Evolutionary conservation across 2,797 vertebrate genomes (phyloP), one percentile per base, ranked within the genome.

Genomic region (Trematomus bernacchii): DNA sequence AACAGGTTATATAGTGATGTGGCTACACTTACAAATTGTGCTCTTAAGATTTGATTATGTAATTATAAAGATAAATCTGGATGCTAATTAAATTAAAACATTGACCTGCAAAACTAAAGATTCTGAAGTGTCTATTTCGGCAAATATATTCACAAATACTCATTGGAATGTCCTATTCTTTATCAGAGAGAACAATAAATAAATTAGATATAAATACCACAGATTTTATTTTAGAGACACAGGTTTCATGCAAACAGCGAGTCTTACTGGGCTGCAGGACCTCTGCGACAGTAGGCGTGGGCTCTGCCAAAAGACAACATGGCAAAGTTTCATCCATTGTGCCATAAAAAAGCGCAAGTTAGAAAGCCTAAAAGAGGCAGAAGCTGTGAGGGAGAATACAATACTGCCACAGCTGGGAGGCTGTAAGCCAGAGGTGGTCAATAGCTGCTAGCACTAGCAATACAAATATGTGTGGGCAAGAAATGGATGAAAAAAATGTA

Each of bases 241-340:
- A 82, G 52, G 57, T 77, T 73, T 83, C 87, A 93, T 92, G 92
- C 91, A 93, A 88, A 85, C 79, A 88, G 71, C 62, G 75, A 78
- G 84, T 85, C 94, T 96, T 96, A 97, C 96, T 96, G 94, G 94
- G 88, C 91, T 95, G 91, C 81, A 93, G 94, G 91, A 95, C 93
- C 91, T 95, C 95, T 83, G 93, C 66, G 82, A 91, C 73, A 91
- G 83, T 86, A 94, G 84, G 27, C 61, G 91, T 91, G 69, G 91
- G 87, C 83, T 80, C 94, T 95, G 94, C 83, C 92, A 93, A 95
- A 90, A 95, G 85, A 95, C 91, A 94, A 95, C 89, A 94, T 68
- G 85, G 90, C 89, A 83, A 86, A 86, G 66, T 79, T 93, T 93
- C 79, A 94, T 85, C 71, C 66, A 86, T 71, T 77, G 71, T 69